A percentile compares a stretch with the other conserved stretches of the same genome.
Conservation (phyloP, 2,888 invertebrate species). For the Lomographa bimaculata region DNA sequence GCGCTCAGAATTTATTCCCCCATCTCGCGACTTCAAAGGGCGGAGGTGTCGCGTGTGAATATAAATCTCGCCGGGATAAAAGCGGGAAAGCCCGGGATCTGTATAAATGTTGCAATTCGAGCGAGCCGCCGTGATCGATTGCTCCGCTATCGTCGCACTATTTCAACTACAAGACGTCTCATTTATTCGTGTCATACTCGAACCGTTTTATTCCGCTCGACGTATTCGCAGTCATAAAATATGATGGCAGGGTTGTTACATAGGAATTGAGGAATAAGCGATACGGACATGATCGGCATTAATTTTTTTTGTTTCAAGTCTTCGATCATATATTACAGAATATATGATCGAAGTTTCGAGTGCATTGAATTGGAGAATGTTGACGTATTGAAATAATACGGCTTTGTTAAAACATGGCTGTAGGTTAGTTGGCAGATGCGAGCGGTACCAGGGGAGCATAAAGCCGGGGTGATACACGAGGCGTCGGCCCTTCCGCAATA, state of each 20-base stretch:
- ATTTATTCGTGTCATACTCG: slow-evolving; percentile 71
- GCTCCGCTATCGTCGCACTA: slow-evolving; percentile 65
- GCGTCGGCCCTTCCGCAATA: slow-evolving; percentile 59
- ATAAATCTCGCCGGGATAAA: slow-evolving; percentile 74
- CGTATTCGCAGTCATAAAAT: slow-evolving; percentile 49
- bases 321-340: too few relatives aligned
- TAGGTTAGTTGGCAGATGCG: slow-evolving; percentile 37
- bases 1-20: slow-evolving; percentile 67
- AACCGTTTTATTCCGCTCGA: slow-evolving; percentile 53
- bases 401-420: slow-evolving; percentile 36
- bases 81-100: slow-evolving; percentile 64
- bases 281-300: too few relatives aligned
- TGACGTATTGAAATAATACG: slow-evolving; percentile 42
- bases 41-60: slow-evolving; percentile 70
- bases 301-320: slow-evolving; percentile 42
- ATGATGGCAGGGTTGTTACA: slow-evolving; percentile 45
- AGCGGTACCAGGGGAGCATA: slow-evolving; percentile 51
- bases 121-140: slow-evolving; percentile 67
- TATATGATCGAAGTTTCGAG: too few relatives aligned
- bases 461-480: slow-evolving; percentile 53
- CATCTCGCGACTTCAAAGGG: slow-evolving; percentile 76
- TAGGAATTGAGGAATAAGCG: slow-evolving; percentile 27
- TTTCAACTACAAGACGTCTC: slow-evolving; percentile 70
- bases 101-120: slow-evolving; percentile 75
- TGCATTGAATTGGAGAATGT: slow-evolving; percentile 33